A percentile compares a stretch with the other conserved stretches of the same genome.
phyloP scores from a whole-genome alignment of 2,113 vertebrate genomes.

The Bombycilla garrulus region DNA sequence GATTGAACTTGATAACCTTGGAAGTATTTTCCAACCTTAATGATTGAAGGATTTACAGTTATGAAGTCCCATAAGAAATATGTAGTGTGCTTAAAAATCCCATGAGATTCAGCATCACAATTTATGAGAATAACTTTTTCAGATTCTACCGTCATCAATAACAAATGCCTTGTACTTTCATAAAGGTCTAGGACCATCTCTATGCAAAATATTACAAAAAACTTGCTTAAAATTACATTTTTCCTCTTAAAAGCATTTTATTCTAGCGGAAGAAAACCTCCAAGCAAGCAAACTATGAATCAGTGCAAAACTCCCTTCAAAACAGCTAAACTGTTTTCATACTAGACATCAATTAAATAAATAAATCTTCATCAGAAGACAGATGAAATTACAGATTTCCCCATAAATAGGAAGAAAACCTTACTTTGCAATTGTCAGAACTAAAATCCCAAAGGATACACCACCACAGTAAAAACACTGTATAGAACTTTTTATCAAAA shows the following conservation, averaged over 20 bases:
- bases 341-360: neutral
- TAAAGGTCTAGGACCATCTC: neutral
- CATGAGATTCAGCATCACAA: neutral
- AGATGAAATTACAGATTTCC: neutral
- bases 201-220: neutral
- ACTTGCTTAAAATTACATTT: neutral
- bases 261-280: neutral
- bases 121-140: neutral
- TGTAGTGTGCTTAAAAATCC: neutral
- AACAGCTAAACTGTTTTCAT: neutral
- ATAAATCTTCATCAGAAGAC: neutral
- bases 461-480: neutral
- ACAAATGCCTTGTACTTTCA: neutral
- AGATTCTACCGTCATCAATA: neutral
- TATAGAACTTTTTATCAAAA: neutral
- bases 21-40: neutral
- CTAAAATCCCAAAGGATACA: neutral
- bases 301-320: neutral
- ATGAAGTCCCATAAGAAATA: neutral
- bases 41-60: neutral
- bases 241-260: neutral
- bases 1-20: neutral
- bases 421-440: neutral
- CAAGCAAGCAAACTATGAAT: neutral
- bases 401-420: neutral